Base-by-base conservation (phyloP, 2,888 invertebrate genomes). In the Xestia c-nigrum region DNA sequence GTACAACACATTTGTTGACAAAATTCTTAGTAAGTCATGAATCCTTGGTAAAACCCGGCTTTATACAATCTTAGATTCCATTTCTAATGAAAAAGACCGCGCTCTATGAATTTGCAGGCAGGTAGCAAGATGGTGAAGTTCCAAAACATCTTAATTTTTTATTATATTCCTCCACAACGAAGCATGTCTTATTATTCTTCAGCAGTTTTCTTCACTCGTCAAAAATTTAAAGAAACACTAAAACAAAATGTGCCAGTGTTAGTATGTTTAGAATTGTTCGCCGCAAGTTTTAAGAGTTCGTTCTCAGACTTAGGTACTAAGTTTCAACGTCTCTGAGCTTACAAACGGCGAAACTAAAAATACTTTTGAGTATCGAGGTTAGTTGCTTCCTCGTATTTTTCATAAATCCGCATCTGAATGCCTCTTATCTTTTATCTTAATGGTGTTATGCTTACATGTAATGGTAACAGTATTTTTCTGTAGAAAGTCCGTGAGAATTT, bases 371-470 rank as follows among this genome's bases (percentile, higher is more conserved):
- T 65, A 79, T 79, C 50, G 63, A 73, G 68, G 83, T 77, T 65
- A 83, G 76, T 71, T 73, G 67, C 63, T 81, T 81, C 84, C 72
- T 79, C 63, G 66, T 80, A 76, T 61, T 85, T 80, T 86, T 84
- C 71, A 75, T 65, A 77, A 76, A 76, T 76, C 59, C 72, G 57
- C 66, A 65, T 76, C 61, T 66, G 59, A 76, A 78, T 75, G 72
- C 64, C 5, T 59, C n/a, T 76, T 86, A 85, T 86, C 85, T 80
- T 69, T 63, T 47, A 86, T 86, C 84, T 86, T 80, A 80, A 82
- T 81, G 67, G 72, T 74, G 65, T 68, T 64, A 75, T 81, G 68
- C 66, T 69, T 65, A 47, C 72, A 71, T 70, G 50, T 46, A 52
- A 65, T 65, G 16, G 50, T 76, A 72, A 74, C 78, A 52, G 67